Evolutionary conservation across 2,797 vertebrate species (phyloP), one percentile per base, ranked within the genome.

Genomic region (Diplodus sargus): DNA sequence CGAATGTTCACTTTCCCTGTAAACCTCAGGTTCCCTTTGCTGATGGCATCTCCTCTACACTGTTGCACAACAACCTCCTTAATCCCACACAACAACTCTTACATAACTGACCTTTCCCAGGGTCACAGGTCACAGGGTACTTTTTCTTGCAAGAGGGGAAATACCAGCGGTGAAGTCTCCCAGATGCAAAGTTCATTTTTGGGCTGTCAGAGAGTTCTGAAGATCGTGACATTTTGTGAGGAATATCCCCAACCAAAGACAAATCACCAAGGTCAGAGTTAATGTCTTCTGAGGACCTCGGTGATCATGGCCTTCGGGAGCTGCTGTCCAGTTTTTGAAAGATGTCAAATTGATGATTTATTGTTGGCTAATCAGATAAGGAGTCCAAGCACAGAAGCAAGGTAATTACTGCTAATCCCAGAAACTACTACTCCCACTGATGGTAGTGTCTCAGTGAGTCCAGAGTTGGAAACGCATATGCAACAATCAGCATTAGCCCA

Each of bases 81-180:
- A 71, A 87, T 85, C 67, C 47, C 20, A 15, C 60, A 57, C 72
- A 73, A 60, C n/a, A 54, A 43, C 49, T 75, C 70, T 91, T 87
- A 79, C 67, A 63, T 89, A 88, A 88, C 48, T 74, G 81, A 84
- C 83, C 86, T 80, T 73, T 89, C 76, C 71, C 81, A 78, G 68
- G 80, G 85, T 90, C 78, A 82, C 30, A 89, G 87, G 85, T 90
- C 91, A 87, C 20, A 18, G 66, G 69, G 76, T 81, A 9, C 77
- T 22, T 74, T 60, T 23, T 34, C 67, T 82, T 68, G 74, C 11
- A 1, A 60, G 53, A 66, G 65, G 43, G 59, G 51, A 64, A 72
- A 81, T 68, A 69, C 57, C 81, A 85, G 39, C 12, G 10, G 39
- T 28, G n/a, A 79, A 75, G 63, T 69, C 85, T 86, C 79, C 84